Base-by-base conservation (phyloP, 2,797 vertebrate species). In the Octomys mimax region DNA sequence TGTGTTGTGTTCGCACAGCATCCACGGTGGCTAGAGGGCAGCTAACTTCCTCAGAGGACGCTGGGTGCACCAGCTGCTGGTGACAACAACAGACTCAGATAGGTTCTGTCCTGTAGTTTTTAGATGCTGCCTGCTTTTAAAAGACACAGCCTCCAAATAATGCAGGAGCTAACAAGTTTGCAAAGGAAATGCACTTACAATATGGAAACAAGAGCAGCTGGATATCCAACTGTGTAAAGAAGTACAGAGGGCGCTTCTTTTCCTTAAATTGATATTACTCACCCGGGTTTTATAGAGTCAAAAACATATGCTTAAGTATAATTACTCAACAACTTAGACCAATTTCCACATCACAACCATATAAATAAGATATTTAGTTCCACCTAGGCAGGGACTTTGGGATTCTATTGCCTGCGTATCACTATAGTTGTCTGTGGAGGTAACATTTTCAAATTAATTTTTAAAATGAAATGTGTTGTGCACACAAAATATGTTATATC, bases 291-390 rank as follows among this genome's bases (percentile, higher is more conserved):
- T 94, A 93, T 88, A 93, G 91, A 96, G 87, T 94, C 2, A 9
- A 94, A 97, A 95, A 87, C 96, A 95, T 95, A 95, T 93, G 96
- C 91, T 96, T 96, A 96, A 95, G 94, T 82, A 92, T 83, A 96
- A 97, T 93, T 68, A 95, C 77, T 95, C 83, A 97, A 87, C 95
- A 94, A 85, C 66, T 87, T 94, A 96, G 71, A 95, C 83, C 83
- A 81, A 87, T 95, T 97, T 94, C 80, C 42, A n/a, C 54, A 89
- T 93, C 88, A n/a, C 94, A 95, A 26, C 26, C 57, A 81, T 68
- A 84, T 61, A 88, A 91, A 71, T 85, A 64, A 68, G 78, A 71
- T 82, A 66, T 68, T 94, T 54, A 33, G 9, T 90, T 83, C 80
- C 90, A 96, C 90, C 93, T 78, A 92, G 85, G 88, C 13, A 14